These are phyloP conservation scores for Folsomia candida DNA, from an alignment of 2,888 invertebrate species.

Conservation along the genomic window DNA sequence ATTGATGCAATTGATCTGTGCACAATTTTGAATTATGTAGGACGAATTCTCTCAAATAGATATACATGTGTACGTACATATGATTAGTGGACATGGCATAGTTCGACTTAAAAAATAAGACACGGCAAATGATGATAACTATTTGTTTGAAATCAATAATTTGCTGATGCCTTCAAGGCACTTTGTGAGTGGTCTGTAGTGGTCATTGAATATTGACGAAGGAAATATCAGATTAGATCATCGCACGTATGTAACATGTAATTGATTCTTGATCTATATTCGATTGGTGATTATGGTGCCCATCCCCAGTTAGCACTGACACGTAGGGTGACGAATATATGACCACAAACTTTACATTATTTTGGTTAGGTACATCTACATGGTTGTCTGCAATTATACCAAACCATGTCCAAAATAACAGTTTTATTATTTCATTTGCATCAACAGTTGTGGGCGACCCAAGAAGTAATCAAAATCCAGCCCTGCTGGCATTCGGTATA, in stretches of 20 bases:
- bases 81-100: too few relatives aligned
- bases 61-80: neutral
- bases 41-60: neutral
- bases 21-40: neutral
- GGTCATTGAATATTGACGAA: neutral
- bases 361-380: neutral
- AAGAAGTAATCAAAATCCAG: constrained; percentile 95
- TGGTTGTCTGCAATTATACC: neutral
- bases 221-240: constrained; percentile 2
- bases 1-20: neutral
- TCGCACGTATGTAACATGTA: neutral
- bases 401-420: neutral
- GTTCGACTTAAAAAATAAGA: too few relatives aligned
- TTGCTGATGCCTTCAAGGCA: too few relatives aligned
- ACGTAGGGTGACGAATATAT: neutral
- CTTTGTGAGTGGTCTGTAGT: too few relatives aligned
- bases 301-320: neutral
- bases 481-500: constrained; percentile 86
- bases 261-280: neutral
- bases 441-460: constrained; percentile 86
- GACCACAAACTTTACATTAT: neutral
- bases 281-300: neutral
- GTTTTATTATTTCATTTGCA: neutral
- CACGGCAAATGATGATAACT: too few relatives aligned
- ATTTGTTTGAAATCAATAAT: too few relatives aligned